phyloP scores from a whole-genome alignment of 1,140 invertebrate species.

The Pogonomyrmex barbatus region DNA sequence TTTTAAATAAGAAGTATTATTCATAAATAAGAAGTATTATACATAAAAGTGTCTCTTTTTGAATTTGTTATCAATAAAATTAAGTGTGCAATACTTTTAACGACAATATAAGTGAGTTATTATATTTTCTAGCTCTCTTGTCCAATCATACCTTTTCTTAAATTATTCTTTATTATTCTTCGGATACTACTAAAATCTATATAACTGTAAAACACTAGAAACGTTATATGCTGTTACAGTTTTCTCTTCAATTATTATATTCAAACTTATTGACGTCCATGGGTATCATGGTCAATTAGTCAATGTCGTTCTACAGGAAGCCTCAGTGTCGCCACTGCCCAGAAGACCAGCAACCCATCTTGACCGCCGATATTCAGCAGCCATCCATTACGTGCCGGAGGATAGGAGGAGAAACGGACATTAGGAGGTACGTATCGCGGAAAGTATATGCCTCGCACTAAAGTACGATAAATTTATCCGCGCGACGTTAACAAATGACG shows the following conservation, averaged over 20 bases:
- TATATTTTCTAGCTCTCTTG: not conserved
- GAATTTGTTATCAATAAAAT: not conserved
- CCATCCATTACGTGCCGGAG: conserved; percentile 35
- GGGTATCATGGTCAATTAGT: conserved; percentile 30
- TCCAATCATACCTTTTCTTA: not conserved
- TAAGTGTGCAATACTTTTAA: not conserved
- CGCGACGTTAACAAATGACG: conserved; percentile 71
- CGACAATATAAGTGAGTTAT: not conserved
- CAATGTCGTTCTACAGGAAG: conserved; percentile 27
- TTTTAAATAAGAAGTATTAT: not conserved
- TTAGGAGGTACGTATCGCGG: conserved; percentile 55
- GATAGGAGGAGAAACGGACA: conserved; percentile 39
- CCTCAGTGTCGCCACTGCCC: conserved; percentile 37
- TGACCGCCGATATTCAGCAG: conserved; percentile 47
- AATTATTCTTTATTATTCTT: not conserved
- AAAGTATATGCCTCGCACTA: conserved; percentile 63
- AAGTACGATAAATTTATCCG: conserved; percentile 73
- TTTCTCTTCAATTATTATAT: conserved; percentile 30
- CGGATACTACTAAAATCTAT: not conserved
- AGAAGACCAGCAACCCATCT: conserved; percentile 37
- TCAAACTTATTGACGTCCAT: not conserved
- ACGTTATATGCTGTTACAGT: conserved; percentile 3
- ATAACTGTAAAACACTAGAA: not conserved
- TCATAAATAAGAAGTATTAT: not conserved
- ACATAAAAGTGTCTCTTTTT: not conserved